Percentiles rank a stretch among this genome's conserved stretches.
These are phyloP conservation scores for Linurgus olivaceus DNA, from an alignment of 2,797 vertebrate species.

Conservation along the genomic window DNA sequence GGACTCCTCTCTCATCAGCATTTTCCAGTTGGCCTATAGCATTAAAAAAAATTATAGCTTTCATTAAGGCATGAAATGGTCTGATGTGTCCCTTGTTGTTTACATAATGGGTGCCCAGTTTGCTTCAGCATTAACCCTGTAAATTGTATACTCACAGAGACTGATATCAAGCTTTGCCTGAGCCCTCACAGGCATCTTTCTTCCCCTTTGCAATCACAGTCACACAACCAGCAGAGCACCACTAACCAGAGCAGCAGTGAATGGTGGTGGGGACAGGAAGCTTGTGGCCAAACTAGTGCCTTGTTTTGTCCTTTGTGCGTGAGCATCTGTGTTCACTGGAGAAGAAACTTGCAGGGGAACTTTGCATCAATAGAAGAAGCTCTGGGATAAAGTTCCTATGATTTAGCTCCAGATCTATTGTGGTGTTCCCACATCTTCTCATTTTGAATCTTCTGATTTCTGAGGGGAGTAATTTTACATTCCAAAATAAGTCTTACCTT, in stretches of 20 bases:
- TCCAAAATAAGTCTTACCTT: background rate
- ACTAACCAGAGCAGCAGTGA: background rate
- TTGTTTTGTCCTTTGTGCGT: background rate
- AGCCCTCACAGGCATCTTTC: background rate
- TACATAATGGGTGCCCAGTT: background rate
- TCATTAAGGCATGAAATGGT: background rate
- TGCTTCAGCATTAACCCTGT: background rate
- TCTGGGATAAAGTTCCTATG: background rate
- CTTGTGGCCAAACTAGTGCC: background rate
- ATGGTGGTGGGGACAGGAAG: background rate
- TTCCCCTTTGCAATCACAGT: background rate
- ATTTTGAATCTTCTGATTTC: background rate
- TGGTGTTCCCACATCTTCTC: background rate
- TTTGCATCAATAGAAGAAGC: background rate
- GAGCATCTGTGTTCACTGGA: background rate
- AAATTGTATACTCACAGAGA: background rate
- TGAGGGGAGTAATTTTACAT: background rate
- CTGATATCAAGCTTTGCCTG: background rate
- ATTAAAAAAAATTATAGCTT: background rate
- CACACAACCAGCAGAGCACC: background rate
- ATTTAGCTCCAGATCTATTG: background rate
- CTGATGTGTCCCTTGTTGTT: background rate
- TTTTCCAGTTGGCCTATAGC: background rate
- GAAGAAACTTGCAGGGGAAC: background rate
- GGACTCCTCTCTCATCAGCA: background rate